Percentiles rank a stretch among this genome's conserved stretches.
Evolutionary conservation across 2,888 invertebrate species (phyloP).

Genomic region (Gonocerus acuteangulatus): DNA sequence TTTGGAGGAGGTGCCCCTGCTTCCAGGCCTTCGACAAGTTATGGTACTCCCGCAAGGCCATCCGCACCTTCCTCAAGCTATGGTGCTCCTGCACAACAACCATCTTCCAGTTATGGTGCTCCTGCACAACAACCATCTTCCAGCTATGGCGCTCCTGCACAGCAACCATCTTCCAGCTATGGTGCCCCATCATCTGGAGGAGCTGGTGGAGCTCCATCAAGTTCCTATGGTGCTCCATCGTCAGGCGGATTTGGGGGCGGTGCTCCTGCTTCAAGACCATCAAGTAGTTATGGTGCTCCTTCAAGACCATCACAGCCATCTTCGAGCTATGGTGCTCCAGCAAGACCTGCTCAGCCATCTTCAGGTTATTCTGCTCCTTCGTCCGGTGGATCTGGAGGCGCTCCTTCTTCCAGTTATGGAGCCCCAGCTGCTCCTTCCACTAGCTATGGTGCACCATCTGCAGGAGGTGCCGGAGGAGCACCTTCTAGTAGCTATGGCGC

Average conservation of each 20-base stretch:
- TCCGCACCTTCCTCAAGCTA: conserved; percentile 23
- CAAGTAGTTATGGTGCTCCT: conserved; percentile 23
- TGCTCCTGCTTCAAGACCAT: conserved; percentile 27
- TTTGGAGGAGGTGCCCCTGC: conserved; percentile 31
- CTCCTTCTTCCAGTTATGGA: conserved; percentile 34
- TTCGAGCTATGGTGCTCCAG: conserved; percentile 27
- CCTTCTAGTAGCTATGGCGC: conserved; percentile 12
- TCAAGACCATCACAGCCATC: conserved; percentile 20
- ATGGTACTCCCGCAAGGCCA: conserved; percentile 28
- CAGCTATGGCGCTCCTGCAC: conserved; percentile 36
- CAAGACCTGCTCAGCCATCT: neutral
- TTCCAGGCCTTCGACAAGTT: conserved; percentile 29
- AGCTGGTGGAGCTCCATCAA: conserved; percentile 34
- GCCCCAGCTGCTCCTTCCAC: conserved; percentile 32
- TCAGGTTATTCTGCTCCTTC: conserved; percentile 10
- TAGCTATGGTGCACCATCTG: conserved; percentile 35
- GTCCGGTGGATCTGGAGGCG: conserved; percentile 15
- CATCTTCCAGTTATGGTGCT: conserved; percentile 31
- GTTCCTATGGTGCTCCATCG: conserved; percentile 30
- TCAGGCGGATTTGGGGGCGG: neutral
- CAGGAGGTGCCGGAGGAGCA: conserved; percentile 4
- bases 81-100: conserved; percentile 19
- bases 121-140: conserved; percentile 13
- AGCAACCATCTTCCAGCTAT: conserved; percentile 27
- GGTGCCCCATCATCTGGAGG: conserved; percentile 32